A percentile compares a stretch with the other conserved stretches of the same genome.
phyloP scores from a whole-genome alignment of 1,140 invertebrate species.

The Andricus grossulariae region DNA sequence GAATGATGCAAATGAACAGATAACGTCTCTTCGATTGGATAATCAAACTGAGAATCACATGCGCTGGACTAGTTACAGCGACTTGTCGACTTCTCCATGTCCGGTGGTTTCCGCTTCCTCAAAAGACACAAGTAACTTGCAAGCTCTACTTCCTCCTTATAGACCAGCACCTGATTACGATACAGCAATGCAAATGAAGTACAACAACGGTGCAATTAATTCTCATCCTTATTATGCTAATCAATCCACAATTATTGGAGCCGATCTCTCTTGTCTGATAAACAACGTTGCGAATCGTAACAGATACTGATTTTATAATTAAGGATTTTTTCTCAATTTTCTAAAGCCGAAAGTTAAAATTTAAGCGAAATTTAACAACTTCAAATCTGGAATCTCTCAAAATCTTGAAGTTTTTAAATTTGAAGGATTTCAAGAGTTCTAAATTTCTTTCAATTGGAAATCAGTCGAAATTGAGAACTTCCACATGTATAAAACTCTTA shows the following conservation, averaged over 20 bases:
- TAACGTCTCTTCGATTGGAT: slow-evolving; percentile 68
- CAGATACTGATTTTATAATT: slow-evolving; percentile 62
- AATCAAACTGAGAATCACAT: slow-evolving; percentile 65
- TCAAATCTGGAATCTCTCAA: too few relatives aligned
- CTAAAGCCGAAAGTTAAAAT: background rate
- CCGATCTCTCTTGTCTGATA: slow-evolving; percentile 69
- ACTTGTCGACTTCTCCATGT: slow-evolving; percentile 72
- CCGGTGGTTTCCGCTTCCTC: slow-evolving; percentile 71
- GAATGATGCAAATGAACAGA: slow-evolving; percentile 68
- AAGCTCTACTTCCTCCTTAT: slow-evolving; percentile 90
- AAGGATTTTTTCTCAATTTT: background rate
- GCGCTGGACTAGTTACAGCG: slow-evolving; percentile 73
- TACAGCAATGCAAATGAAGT: slow-evolving; percentile 91
- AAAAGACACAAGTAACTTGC: slow-evolving; percentile 76
- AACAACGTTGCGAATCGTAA: slow-evolving; percentile 68
- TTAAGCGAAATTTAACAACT: too few relatives aligned
- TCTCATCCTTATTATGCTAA: slow-evolving; percentile 74
- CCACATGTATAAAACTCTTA: too few relatives aligned
- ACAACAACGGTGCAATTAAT: slow-evolving; percentile 71
- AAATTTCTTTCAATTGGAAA: too few relatives aligned
- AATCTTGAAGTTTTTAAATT: too few relatives aligned
- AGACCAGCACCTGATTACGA: slow-evolving; percentile 95
- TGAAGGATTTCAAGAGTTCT: too few relatives aligned
- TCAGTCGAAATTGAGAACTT: too few relatives aligned
- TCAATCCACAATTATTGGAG: slow-evolving; percentile 70